A percentile compares a stretch with the other conserved stretches of the same genome.
phyloP scores from a whole-genome alignment of 2,797 vertebrate species.

The Rhabdomys pumilio region DNA sequence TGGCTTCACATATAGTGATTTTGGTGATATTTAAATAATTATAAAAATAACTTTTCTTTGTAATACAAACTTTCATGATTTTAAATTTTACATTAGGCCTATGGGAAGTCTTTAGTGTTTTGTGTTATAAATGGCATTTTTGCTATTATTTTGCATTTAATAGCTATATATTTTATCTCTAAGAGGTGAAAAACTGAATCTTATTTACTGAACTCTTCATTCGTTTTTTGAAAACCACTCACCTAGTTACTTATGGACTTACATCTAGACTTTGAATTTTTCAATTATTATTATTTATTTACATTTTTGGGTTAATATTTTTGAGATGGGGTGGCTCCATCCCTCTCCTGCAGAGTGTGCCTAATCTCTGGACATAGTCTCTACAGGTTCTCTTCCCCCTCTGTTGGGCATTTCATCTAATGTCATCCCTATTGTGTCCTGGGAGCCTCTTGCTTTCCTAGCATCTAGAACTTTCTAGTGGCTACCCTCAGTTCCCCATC shows the following conservation, averaged over 20 bases:
- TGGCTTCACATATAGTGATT: neutral
- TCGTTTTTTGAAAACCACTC: neutral
- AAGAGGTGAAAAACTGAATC: neutral
- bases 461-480: neutral
- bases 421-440: neutral
- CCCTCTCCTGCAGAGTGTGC: neutral
- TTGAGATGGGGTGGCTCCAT: neutral
- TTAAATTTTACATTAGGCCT: neutral
- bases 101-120: neutral
- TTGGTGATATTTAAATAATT: neutral
- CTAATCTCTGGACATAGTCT: neutral
- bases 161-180: neutral
- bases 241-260: no score
- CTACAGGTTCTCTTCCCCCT: neutral
- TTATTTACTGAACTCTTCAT: neutral
- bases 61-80: neutral
- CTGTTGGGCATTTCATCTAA: neutral
- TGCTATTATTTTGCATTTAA: neutral
- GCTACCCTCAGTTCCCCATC: neutral
- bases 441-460: neutral
- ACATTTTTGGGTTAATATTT: neutral
- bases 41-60: neutral
- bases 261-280: neutral
- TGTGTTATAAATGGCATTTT: neutral
- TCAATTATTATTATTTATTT: neutral